Conservation (phyloP, 2,797 vertebrate genomes). For the Chromis chromis region DNA sequence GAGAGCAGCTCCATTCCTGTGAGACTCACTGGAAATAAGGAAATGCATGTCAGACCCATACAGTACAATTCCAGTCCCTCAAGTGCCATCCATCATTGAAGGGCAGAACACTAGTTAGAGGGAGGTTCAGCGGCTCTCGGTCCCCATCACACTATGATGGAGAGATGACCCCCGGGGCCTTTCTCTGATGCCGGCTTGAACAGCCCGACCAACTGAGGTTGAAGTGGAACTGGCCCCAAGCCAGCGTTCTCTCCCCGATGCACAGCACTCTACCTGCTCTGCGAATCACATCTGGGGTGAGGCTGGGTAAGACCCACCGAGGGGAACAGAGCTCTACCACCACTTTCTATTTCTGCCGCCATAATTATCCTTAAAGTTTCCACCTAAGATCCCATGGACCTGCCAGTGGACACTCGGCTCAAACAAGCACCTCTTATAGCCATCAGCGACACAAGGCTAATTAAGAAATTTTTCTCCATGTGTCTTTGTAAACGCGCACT, state of each 20-base stretch:
- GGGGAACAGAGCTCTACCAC: constrained; percentile 55
- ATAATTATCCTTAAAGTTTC: constrained; percentile 76
- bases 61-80: constrained; percentile 83
- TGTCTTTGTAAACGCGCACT: constrained; percentile 66
- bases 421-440: constrained; percentile 48
- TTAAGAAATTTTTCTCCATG: constrained; percentile 66
- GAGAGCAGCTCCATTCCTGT: constrained; percentile 70
- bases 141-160: constrained; percentile 76
- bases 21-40: constrained; percentile 82
- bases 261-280: constrained; percentile 72
- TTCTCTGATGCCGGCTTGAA: constrained; percentile 71
- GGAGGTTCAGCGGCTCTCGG: constrained; percentile 76
- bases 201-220: constrained; percentile 76
- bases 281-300: constrained; percentile 70
- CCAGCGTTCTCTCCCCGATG: constrained; percentile 63
- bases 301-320: constrained; percentile 63
- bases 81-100: constrained; percentile 86
- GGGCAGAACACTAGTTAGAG: constrained; percentile 86
- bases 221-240: constrained; percentile 76
- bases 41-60: constrained; percentile 83
- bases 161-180: constrained; percentile 80
- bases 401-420: constrained; percentile 55
- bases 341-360: constrained; percentile 70
- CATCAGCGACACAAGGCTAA: constrained; percentile 63
- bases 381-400: constrained; percentile 58